phyloP scores from a whole-genome alignment of 2,888 invertebrate genomes.

The Mellilla xanthometata region DNA sequence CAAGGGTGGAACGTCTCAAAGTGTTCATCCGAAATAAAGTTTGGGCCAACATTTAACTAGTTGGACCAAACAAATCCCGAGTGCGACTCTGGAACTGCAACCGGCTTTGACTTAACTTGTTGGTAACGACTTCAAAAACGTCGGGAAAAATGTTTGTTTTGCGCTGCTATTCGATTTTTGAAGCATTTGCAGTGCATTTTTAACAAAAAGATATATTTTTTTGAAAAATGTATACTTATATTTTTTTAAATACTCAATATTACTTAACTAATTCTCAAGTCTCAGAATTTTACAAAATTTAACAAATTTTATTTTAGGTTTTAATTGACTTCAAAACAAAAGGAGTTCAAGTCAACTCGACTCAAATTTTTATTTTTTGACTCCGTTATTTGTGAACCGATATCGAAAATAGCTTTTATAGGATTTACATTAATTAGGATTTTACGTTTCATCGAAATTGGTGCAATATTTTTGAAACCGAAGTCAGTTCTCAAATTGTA shows the following conservation, averaged over 20 bases:
- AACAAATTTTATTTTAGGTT: too few relatives aligned
- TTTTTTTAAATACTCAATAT: background rate
- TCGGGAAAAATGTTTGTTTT: constrained; percentile 54
- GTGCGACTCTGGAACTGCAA: constrained; percentile 61
- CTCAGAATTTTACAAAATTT: background rate
- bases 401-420: too few relatives aligned
- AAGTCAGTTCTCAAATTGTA: too few relatives aligned
- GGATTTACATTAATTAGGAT: too few relatives aligned
- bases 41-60: constrained; percentile 77
- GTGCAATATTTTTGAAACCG: too few relatives aligned
- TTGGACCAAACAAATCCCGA: constrained; percentile 70
- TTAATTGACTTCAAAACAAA: background rate
- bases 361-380: too few relatives aligned
- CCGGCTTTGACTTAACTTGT: constrained; percentile 49
- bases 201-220: too few relatives aligned
- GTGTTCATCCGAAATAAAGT: constrained; percentile 70
- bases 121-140: constrained; percentile 54
- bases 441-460: too few relatives aligned
- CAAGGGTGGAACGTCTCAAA: constrained; percentile 59
- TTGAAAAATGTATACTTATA: too few relatives aligned
- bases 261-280: background rate
- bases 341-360: background rate
- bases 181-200: too few relatives aligned
- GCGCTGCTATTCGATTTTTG: constrained; percentile 30
- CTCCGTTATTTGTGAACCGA: too few relatives aligned